Evolutionary conservation across 1,140 invertebrate genomes (phyloP), one percentile per base, ranked within the genome.

Genomic region (Trachelipus rathkii): DNA sequence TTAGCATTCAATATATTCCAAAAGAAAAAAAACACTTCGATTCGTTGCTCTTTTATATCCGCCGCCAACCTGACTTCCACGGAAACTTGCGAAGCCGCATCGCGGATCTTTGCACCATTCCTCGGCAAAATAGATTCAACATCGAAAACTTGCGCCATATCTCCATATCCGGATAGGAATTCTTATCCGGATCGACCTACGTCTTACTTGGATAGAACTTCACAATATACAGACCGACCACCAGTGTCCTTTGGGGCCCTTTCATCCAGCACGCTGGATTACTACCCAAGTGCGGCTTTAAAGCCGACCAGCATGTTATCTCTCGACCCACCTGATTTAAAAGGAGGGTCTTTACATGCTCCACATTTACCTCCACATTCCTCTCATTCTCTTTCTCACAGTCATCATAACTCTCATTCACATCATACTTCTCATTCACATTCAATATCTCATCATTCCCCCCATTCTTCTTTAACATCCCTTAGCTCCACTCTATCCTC

Each of bases 351-450:
- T 53, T 76, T 78, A 33, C 78, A 80, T 68, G 70, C 79, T 11
- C 44, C 77, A 33, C 81, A 82, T 53, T 69, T 80, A 46, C 79
- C 81, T 33, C 76, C 82, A 43, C 79, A 81, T 68, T 79, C 81
- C 10, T 74, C 79, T 66, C 79, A 82, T 70, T 80, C 81, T 71
- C 75, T 80, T 46, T 78, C 76, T 46, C 75, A 81, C 33, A 71
- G 71, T 68, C 74, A 79, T 74, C 77, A 79, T 73, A 73, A 72
- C 45, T 78, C 79, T 43, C 79, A 82, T 71, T 72, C 76, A 66
- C 80, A 80, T 70, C 81, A 81, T 50, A 77, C 80, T 69, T 79
- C 82, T 24, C 81, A 81, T 66, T 81, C 81, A 71, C 81, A 78
- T 75, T 77, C 77, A 46, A 72, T 78, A 44, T 78, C 81, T 44